Evolutionary conservation across 2,113 vertebrate genomes (phyloP).

Genomic region (Dissostichus mawsoni): DNA sequence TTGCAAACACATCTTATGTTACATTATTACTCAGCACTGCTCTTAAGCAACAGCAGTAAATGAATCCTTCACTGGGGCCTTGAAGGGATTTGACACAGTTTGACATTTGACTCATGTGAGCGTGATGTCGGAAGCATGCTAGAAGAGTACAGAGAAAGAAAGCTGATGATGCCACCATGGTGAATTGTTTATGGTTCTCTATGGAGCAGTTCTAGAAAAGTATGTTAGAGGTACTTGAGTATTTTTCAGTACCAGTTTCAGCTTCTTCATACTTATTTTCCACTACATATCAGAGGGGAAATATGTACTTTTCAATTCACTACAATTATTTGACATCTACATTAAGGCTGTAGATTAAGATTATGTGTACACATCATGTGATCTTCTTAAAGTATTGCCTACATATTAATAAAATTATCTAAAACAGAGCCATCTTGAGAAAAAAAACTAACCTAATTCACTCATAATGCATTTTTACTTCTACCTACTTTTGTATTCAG

Average conservation of each 20-base stretch:
- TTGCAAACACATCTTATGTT: slow-evolving; percentile 48
- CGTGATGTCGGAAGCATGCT: slow-evolving; percentile 44
- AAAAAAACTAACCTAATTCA: neutral
- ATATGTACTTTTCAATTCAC: neutral
- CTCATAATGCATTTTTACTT: neutral
- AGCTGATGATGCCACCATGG: slow-evolving; percentile 49
- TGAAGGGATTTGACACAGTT: slow-evolving; percentile 61
- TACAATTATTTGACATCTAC: neutral
- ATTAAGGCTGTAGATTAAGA: neutral
- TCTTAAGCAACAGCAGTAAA: slow-evolving; percentile 50
- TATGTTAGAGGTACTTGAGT: neutral
- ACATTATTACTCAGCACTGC: neutral
- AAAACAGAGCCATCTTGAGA: neutral
- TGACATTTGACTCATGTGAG: slow-evolving; percentile 71
- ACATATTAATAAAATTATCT: neutral
- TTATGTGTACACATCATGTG: neutral
- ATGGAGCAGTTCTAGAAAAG: slow-evolving; percentile 1
- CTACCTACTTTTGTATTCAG: neutral
- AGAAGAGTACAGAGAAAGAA: neutral
- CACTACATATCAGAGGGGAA: neutral
- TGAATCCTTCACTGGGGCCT: slow-evolving; percentile 40
- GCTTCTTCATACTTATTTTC: neutral
- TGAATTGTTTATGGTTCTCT: slow-evolving; percentile 58
- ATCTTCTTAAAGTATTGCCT: neutral
- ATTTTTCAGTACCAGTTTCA: neutral